phyloP scores from a whole-genome alignment of 2,888 invertebrate species.

The Archips xylosteana region DNA sequence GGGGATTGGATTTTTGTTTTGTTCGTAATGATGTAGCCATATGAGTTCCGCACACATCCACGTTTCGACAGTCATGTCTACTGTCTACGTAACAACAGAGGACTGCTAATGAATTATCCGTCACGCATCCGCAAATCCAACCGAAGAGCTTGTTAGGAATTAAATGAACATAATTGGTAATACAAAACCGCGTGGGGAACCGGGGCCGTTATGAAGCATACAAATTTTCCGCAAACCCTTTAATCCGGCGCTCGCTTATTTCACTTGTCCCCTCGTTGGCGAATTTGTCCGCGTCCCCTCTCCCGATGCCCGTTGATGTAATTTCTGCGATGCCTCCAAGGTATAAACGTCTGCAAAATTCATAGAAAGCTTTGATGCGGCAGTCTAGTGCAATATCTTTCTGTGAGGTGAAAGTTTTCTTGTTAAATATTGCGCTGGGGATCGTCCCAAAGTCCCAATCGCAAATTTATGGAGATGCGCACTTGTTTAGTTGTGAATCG shows the following conservation, averaged over 20 bases:
- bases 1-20: neutral
- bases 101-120: constrained; percentile 48
- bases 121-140: constrained; percentile 50
- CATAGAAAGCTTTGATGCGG: constrained; percentile 68
- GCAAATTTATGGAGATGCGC: constrained; percentile 34
- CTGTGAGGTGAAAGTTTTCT: constrained; percentile 61
- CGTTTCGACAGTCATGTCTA: constrained; percentile 21
- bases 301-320: constrained; percentile 70
- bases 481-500: constrained; percentile 18
- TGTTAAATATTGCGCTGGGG: constrained; percentile 61
- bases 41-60: neutral
- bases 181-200: constrained; percentile 78
- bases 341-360: constrained; percentile 64
- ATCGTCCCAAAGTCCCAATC: constrained; percentile 42
- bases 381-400: constrained; percentile 55
- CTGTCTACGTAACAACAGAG: constrained; percentile 32
- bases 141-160: constrained; percentile 69
- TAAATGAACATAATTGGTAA: constrained; percentile 83
- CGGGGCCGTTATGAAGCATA: constrained; percentile 73
- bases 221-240: constrained; percentile 84
- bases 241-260: constrained; percentile 81
- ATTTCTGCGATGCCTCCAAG: constrained; percentile 71
- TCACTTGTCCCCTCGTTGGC: constrained; percentile 81
- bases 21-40: neutral
- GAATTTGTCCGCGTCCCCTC: constrained; percentile 62